Conservation (phyloP, 2,113 vertebrate genomes). For the Tichodroma muraria region DNA sequence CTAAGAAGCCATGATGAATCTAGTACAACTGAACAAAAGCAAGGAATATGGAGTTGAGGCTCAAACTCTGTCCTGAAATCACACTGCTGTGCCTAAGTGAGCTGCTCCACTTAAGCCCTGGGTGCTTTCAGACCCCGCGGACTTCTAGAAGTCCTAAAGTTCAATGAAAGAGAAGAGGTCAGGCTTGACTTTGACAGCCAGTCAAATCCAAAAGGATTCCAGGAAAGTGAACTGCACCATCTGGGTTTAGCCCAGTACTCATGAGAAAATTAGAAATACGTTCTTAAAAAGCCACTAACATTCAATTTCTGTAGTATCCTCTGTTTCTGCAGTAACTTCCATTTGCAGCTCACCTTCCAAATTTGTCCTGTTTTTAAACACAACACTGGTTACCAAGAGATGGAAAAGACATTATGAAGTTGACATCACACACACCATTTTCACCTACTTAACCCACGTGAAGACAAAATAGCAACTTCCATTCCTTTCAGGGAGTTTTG, state of each 20-base stretch:
- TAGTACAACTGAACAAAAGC: not conserved
- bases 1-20: conserved; percentile 27
- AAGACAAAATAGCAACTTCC: not conserved
- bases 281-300: not conserved
- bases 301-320: not conserved
- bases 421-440: not conserved
- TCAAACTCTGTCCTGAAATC: not conserved
- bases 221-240: not conserved
- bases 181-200: not conserved
- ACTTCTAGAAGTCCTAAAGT: not conserved
- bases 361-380: not conserved
- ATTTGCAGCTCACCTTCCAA: not conserved
- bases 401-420: not conserved
- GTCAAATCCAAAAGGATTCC: not conserved
- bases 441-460: not conserved
- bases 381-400: not conserved
- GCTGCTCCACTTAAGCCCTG: not conserved
- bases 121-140: not conserved
- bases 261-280: not conserved
- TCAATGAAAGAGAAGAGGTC: not conserved
- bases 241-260: not conserved
- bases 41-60: not conserved
- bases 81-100: not conserved
- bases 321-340: not conserved
- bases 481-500: not conserved